A percentile compares a stretch with the other conserved stretches of the same genome.
Conservation (phyloP, 2,797 vertebrate species). For the Eospalax fontanierii region DNA sequence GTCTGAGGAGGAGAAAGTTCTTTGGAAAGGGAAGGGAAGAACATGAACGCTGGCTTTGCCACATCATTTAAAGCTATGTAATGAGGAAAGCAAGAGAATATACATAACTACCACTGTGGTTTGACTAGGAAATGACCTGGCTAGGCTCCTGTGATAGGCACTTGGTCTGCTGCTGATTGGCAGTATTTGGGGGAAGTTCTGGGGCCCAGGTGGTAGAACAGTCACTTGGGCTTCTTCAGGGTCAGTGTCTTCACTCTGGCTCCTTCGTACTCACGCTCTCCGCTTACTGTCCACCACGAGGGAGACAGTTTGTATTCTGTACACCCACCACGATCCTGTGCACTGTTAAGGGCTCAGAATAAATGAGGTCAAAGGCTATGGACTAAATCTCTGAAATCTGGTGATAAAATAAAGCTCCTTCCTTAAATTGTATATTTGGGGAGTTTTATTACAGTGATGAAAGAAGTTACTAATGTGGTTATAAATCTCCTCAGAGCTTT, state of each 20-base stretch:
- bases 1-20: not conserved
- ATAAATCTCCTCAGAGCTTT: slow-evolving; percentile 29
- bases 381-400: not conserved
- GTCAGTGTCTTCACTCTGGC: not conserved
- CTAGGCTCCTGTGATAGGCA: not conserved
- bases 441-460: not conserved
- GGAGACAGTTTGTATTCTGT: not conserved
- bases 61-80: not conserved
- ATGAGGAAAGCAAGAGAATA: not conserved
- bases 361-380: not conserved
- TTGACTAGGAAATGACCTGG: not conserved
- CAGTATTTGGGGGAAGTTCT: not conserved
- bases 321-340: too few species aligned
- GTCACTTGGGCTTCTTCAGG: not conserved
- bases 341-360: too few species aligned
- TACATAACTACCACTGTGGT: too few species aligned
- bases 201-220: not conserved
- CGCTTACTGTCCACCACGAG: too few species aligned
- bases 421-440: not conserved
- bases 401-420: not conserved
- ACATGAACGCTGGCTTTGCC: not conserved
- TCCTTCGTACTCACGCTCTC: not conserved
- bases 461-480: not conserved
- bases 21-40: not conserved
- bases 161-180: not conserved